Conservation (phyloP, 2,888 invertebrate genomes). For the Acanthoscelides obtectus region DNA sequence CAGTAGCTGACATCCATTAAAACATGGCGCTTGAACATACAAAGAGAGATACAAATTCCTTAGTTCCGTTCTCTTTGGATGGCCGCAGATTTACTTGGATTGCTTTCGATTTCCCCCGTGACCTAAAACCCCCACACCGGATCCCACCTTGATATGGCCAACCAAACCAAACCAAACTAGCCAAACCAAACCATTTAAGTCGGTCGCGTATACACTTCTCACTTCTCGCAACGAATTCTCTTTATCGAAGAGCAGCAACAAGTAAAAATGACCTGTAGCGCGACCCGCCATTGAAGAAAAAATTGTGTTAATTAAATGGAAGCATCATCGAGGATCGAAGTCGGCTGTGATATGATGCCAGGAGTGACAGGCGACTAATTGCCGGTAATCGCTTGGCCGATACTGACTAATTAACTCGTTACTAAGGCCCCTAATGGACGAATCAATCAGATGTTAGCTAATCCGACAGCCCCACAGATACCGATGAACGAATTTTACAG, state of each 20-base stretch:
- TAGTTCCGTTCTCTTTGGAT: too few species aligned
- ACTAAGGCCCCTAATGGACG: conserved; percentile 40
- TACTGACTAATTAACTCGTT: conserved; percentile 40
- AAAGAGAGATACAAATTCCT: too few species aligned
- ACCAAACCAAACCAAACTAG: too few species aligned
- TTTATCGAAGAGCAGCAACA: not conserved
- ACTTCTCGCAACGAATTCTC: not conserved
- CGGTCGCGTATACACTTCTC: too few species aligned
- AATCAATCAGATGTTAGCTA: conserved; percentile 41
- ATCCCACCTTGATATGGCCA: too few species aligned
- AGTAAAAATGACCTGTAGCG: not conserved
- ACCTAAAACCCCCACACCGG: too few species aligned
- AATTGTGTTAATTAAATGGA: conserved; percentile 31
- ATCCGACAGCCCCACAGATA: conserved; percentile 16
- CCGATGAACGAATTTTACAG: not conserved
- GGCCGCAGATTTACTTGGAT: too few species aligned
- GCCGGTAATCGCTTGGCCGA: conserved; percentile 37
- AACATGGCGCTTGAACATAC: too few species aligned
- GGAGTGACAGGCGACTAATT: conserved; percentile 39
- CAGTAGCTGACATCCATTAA: too few species aligned
- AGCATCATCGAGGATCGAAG: conserved; percentile 6
- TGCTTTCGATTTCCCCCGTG: too few species aligned
- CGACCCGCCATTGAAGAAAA: not conserved
- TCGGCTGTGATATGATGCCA: conserved; percentile 28
- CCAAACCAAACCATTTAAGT: too few species aligned